Evolutionary conservation across 2,888 invertebrate species (phyloP), one percentile per base, ranked within the genome.

Genomic region (Hanleya hanleyi): DNA sequence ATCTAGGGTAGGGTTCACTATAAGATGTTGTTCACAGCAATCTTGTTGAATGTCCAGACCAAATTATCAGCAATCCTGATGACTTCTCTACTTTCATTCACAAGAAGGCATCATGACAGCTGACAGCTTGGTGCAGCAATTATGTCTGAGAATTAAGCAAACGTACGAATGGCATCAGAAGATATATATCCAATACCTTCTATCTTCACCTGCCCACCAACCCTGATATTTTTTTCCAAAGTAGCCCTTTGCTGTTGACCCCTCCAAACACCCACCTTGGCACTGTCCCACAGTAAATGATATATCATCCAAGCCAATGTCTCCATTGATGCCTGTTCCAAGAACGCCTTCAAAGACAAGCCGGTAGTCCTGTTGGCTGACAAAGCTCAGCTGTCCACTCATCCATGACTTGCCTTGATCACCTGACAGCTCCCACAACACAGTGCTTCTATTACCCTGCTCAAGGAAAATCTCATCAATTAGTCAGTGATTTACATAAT

Each of bases 291-390:
- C 62, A 2, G 77, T 81, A 62, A 86, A 77, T 26, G 75, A 74
- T 38, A 89, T 80, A 70, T 88, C 88, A 75, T 88, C 88, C 5
- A 88, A 49, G 6, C 81, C 83, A 5, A 86, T 77, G 70, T 82
- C 84, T 0, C 88, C 86, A 6, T 64, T 72, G 6, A 69, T 69
- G 4, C 77, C 74, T 0, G 79, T 81, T 0, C 77, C 74, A 15
- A 79, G 72, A 7, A 71, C 70, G 7, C 83, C 80, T 35, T 82
- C 81, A 49, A 89, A 76, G 47, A 78, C 69, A 6, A 87, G 26
- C 35, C 74, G 75, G 77, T 82, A 87, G 57, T 79, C 70, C n/a
- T 69, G 73, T n/a, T 70, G 67, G 65, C 80, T 83, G 41, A 71
- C 69, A 29, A 86, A 74, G 12, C 82, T 76, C 49, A 85, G 81